phyloP scores from a whole-genome alignment of 2,797 vertebrate species.

The Enteromius unitaeniatus region DNA sequence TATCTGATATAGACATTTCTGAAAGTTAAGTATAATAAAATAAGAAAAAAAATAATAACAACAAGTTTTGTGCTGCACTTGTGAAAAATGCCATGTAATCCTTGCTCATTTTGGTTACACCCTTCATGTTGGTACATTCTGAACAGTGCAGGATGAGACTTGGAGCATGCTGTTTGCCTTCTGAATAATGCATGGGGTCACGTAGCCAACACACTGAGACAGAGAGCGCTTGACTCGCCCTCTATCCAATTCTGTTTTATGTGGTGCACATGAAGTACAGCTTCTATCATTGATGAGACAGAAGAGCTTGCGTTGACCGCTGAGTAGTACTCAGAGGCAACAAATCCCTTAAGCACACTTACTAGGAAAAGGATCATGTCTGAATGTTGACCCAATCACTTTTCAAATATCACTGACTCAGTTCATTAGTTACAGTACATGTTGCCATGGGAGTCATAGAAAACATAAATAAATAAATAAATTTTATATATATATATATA shows the following conservation, averaged over 20 bases:
- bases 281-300: slow-evolving; percentile 74
- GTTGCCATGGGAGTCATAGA: neutral
- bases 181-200: slow-evolving; percentile 75
- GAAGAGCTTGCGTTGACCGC: slow-evolving; percentile 65
- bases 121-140: slow-evolving; percentile 3
- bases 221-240: slow-evolving; percentile 66
- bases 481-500: neutral
- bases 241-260: slow-evolving; percentile 73
- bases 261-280: slow-evolving; percentile 62
- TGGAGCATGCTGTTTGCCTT: slow-evolving; percentile 32
- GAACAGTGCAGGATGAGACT: slow-evolving; percentile 44
- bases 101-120: slow-evolving; percentile 24
- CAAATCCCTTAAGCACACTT: slow-evolving; percentile 70
- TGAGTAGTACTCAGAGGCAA: slow-evolving; percentile 68
- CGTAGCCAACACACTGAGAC: slow-evolving; percentile 68
- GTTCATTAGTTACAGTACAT: slow-evolving; percentile 55
- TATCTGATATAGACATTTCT: neutral
- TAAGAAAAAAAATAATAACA: neutral
- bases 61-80: neutral
- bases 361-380: slow-evolving; percentile 71
- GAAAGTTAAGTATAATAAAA: neutral
- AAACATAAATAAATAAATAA: neutral
- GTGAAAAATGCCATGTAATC: neutral
- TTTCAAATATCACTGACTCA: slow-evolving; percentile 66
- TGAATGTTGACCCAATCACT: slow-evolving; percentile 71